Evolutionary conservation across 2,888 invertebrate species (phyloP), one percentile per base, ranked within the genome.

Genomic region (Amblyteles armatorius): DNA sequence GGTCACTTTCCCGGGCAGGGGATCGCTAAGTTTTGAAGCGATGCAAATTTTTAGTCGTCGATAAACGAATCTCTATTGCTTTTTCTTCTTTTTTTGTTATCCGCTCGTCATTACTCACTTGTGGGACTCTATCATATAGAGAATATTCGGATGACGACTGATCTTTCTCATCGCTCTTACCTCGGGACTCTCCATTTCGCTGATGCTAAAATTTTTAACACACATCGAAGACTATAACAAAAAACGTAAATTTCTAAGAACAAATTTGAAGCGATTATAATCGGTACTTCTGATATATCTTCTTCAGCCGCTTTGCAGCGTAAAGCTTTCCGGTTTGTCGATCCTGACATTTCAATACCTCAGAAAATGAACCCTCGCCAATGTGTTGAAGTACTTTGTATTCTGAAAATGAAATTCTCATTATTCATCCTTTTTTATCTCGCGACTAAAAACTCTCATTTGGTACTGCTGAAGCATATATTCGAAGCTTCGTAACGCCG

Each of bases 301-400:
- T 95, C 90, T 96, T 96, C 88, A 96, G 94, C 88, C 95, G 94
- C 93, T 96, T 96, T 68, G 96, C 96, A 7, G 96, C 96, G 91
- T 95, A 95, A 72, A 94, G 93, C 44, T 93, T 90, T 76, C 95
- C 95, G 83, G 95, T 95, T 87, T 93, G 92, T 84, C 95, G 94
- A 87, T 96, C 94, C 91, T 96, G 95, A 91, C 96, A 96, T 95
- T 96, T 96, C 85, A 96, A 92, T 40, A 96, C 96, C 90, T 96
- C 96, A 0, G 96, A 96, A 94, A 96, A 96, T 36, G 96, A 96
- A 16, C 96, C 96, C 93, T 96, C 96, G 29, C 96, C 96, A 90
- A 96, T 96, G 94, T 96, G 96, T 82, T 95, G 94, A 83, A 96
- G 91, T 86, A 96, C 94, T 92, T 95, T 95, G 92, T 96, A 96